phyloP scores from a whole-genome alignment of 2,113 vertebrate genomes.

The Pogona vitticeps region DNA sequence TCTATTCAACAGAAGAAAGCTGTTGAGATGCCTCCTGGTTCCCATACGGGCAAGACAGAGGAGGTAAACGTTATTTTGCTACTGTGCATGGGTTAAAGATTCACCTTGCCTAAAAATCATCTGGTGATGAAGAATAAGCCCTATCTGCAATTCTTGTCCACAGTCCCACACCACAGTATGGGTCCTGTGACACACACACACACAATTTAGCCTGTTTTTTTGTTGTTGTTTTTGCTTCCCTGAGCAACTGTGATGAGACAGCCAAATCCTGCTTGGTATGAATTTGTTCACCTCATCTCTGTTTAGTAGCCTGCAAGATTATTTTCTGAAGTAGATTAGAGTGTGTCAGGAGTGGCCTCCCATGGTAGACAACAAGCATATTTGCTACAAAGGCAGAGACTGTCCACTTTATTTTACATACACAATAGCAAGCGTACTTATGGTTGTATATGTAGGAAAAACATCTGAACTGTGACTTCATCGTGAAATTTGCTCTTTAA shows the following conservation, averaged over 20 bases:
- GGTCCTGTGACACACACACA: not conserved
- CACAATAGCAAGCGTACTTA: constrained; percentile 1
- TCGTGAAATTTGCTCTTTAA: constrained; percentile 34
- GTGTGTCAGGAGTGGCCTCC: not conserved
- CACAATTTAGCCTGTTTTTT: no score
- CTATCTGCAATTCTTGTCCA: not conserved
- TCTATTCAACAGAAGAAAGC: not conserved
- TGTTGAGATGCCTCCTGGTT: not conserved
- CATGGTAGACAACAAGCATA: not conserved
- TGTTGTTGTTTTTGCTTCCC: not conserved
- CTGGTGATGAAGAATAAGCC: not conserved
- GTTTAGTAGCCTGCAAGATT: not conserved
- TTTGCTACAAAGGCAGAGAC: not conserved
- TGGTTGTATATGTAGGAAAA: not conserved
- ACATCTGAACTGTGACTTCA: not conserved
- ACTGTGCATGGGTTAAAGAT: not conserved
- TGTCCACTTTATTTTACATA: fast-evolving
- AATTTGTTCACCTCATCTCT: not conserved
- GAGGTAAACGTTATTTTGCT: not conserved
- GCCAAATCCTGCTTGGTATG: not conserved
- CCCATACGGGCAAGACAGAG: not conserved
- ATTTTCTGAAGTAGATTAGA: not conserved
- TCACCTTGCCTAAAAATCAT: not conserved
- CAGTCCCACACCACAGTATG: not conserved
- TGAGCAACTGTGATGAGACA: not conserved